Evolutionary conservation across 2,113 vertebrate species (phyloP).

Genomic region (Scolopax mira): DNA sequence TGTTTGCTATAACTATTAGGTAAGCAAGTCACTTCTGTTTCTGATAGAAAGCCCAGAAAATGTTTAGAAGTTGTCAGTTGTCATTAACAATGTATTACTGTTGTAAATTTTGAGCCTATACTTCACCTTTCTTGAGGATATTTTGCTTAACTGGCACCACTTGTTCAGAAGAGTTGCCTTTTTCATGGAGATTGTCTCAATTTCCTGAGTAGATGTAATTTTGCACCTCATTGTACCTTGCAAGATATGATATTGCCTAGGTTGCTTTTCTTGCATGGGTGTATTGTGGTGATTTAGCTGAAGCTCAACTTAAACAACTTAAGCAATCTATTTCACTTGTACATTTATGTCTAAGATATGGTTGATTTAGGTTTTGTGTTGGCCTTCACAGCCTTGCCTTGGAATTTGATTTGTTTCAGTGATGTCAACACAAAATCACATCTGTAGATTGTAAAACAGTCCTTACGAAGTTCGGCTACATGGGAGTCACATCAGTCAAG

Average conservation of each 20-base stretch:
- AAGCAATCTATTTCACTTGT: background rate
- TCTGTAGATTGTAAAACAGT: background rate
- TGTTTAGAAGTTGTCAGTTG: background rate
- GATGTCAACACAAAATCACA: background rate
- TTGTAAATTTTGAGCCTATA: background rate
- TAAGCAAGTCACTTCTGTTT: background rate
- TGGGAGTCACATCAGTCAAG: background rate
- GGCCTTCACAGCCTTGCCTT: background rate
- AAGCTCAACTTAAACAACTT: background rate
- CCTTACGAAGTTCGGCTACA: background rate
- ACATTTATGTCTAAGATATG: background rate
- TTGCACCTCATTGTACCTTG: background rate
- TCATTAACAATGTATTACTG: background rate
- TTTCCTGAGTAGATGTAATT: background rate
- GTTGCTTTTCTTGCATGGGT: background rate
- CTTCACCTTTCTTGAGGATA: background rate
- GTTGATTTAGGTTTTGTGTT: background rate
- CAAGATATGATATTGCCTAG: background rate
- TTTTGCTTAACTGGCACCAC: background rate
- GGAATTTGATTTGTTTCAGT: background rate
- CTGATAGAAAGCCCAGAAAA: background rate
- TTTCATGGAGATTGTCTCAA: background rate
- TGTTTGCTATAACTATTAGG: background rate
- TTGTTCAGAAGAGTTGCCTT: background rate
- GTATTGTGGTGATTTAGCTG: background rate